Evolutionary conservation across 2,888 invertebrate species (phyloP).

Genomic region (Ornithoptera alexandrae): DNA sequence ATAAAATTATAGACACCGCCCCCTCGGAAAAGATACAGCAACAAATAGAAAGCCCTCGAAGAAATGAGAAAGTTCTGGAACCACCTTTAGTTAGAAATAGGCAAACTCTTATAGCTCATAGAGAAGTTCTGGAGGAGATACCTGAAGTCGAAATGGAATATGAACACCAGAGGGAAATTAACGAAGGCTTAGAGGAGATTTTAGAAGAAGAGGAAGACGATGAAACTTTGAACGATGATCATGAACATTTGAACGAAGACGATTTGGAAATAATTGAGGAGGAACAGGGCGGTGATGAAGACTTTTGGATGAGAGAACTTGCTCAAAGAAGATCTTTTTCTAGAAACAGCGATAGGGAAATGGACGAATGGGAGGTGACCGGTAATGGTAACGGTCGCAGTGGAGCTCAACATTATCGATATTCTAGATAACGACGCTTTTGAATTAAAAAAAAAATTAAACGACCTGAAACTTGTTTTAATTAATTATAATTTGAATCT

Average conservation of each 20-base stretch:
- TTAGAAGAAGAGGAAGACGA: conserved; percentile 69
- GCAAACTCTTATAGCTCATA: conserved; percentile 61
- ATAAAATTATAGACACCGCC: conserved; percentile 31
- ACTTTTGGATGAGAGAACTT: conserved; percentile 56
- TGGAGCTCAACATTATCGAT: conserved; percentile 67
- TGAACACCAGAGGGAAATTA: conserved; percentile 61
- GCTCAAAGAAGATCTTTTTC: conserved; percentile 46
- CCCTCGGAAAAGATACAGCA: conserved; percentile 34
- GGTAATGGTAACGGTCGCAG: conserved; percentile 44
- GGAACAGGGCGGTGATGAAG: conserved; percentile 65
- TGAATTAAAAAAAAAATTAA: conserved; percentile 35
- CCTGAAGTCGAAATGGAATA: conserved; percentile 69
- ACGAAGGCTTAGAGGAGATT: conserved; percentile 65
- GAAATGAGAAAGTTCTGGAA: conserved; percentile 45
- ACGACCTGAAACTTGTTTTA: too few relatives aligned
- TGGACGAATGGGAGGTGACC: conserved; percentile 77
- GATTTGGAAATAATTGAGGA: conserved; percentile 67
- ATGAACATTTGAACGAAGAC: conserved; percentile 49
- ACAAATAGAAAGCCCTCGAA: conserved; percentile 31
- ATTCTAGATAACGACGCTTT: conserved; percentile 57
- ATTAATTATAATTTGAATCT: too few relatives aligned
- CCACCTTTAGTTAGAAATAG: conserved; percentile 45
- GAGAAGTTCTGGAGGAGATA: conserved; percentile 72
- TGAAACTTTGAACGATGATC: conserved; percentile 47
- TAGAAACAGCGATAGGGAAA: conserved; percentile 56